Evolutionary conservation across 1,140 invertebrate species (phyloP).

Genomic region (Ceratosolen fusciceps): DNA sequence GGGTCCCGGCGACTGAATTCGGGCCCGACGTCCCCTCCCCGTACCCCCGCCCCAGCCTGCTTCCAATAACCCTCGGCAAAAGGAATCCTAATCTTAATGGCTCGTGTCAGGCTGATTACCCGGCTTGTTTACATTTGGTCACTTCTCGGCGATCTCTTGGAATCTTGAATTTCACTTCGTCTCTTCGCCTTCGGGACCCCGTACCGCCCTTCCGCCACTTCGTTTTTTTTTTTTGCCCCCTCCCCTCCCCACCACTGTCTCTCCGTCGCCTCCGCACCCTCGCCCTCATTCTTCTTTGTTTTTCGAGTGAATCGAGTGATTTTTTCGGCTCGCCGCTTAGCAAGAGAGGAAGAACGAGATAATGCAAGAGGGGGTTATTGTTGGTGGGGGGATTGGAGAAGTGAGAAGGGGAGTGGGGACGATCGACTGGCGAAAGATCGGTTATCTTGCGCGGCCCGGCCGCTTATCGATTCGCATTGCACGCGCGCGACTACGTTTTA

Average conservation of each 20-base stretch:
- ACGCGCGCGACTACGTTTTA: conserved; percentile 27
- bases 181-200: background rate
- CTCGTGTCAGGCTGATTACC: conserved; percentile 62
- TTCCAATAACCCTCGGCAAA: too few relatives aligned
- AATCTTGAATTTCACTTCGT: conserved; percentile 45
- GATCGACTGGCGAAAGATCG: background rate
- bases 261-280: background rate
- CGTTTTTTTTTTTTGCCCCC: too few relatives aligned
- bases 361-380: background rate
- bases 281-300: background rate
- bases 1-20: background rate
- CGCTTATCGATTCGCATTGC: conserved; percentile 47
- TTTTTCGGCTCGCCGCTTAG: conserved; percentile 16
- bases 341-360: background rate
- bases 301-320: conserved; percentile 11
- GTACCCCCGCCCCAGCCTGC: background rate
- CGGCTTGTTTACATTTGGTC: conserved; percentile 61
- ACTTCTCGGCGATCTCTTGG: conserved; percentile 32
- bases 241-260: too few relatives aligned
- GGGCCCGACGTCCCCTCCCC: background rate
- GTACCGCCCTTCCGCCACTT: too few relatives aligned
- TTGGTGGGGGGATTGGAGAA: background rate
- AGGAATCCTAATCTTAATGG: conserved; percentile 62
- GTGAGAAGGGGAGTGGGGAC: background rate
- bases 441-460: conserved; percentile 18